Evolutionary conservation across 1,140 invertebrate genomes (phyloP), one percentile per base, ranked within the genome.

Genomic region (Bombus pyrosoma): DNA sequence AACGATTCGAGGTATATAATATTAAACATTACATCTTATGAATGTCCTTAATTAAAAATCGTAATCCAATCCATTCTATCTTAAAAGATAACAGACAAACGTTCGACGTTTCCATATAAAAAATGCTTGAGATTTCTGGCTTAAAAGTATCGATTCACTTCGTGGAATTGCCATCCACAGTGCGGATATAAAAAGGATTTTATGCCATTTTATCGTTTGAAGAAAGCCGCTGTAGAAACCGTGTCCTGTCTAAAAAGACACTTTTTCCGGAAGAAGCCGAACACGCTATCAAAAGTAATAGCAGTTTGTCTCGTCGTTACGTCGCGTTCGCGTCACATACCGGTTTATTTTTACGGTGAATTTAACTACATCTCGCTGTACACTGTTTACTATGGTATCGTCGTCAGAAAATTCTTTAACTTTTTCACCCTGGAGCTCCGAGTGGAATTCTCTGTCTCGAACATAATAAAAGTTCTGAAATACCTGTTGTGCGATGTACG

Each of bases 231-330:
- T 64, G 8, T 53, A n/a, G 39, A 68, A 32, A n/a, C 13, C 34
- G 34, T 12, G 25, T 6, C 10, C 37, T 15, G 15, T 32, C 25
- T 66, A 28, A 66, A 78, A 34, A 9, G 22, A 13, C 39, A 66
- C 18, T 28, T 59, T 53, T 43, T 22, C 10, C 28, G 2, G 15
- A 59, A 59, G n/a, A 41, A 81, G 66, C 18, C 32, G 68, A 72
- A 59, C 43, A 28, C 22, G n/a, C 34, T 41, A 39, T 81, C 68
- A 43, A 73, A 81, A 39, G 47, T 72, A 73, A 73, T 22, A 81
- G 39, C 22, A 69, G 53, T 43, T 72, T 72, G 22, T 18, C 25
- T 32, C 39, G 37, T 25, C n/a, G 62, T 73, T 81, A 72, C 18
- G 13, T 41, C 37, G 69, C 32, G 47, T 73, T 43, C 69, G 2